phyloP scores from a whole-genome alignment of 1,140 invertebrate species.

The Steinernema feltiae region DNA sequence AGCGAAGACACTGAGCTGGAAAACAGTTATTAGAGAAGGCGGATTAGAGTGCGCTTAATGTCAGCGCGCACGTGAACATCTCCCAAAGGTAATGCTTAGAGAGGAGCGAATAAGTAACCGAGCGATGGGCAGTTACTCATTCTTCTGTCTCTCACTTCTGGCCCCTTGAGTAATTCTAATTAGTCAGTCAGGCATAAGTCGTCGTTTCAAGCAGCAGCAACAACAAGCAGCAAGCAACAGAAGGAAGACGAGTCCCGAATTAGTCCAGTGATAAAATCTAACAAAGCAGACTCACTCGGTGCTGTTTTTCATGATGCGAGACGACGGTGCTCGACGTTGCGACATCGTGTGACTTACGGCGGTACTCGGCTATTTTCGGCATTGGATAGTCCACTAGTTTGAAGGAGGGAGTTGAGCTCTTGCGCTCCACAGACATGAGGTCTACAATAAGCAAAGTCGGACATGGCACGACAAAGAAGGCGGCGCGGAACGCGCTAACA shows the following conservation, averaged over 20 bases:
- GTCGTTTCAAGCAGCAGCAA: not conserved
- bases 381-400: not conserved
- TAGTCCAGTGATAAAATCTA: not conserved
- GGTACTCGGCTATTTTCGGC: not conserved
- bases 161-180: not conserved
- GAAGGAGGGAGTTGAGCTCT: not conserved
- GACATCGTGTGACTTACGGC: not conserved
- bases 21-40: not conserved
- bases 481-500: not conserved
- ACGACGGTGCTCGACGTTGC: not conserved
- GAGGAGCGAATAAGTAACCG: not conserved
- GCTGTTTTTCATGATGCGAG: not conserved
- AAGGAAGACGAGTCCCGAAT: not conserved
- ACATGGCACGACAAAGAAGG: not conserved
- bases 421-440: not conserved
- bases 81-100: not conserved
- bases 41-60: not conserved
- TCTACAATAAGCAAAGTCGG: not conserved
- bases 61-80: not conserved
- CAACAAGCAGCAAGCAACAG: not conserved
- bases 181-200: not conserved
- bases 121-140: not conserved
- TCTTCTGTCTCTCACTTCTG: not conserved
- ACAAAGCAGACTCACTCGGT: conserved; percentile 2
- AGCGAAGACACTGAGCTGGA: conserved; percentile 2